phyloP scores from a whole-genome alignment of 2,113 vertebrate genomes.

The Stegastes partitus region DNA sequence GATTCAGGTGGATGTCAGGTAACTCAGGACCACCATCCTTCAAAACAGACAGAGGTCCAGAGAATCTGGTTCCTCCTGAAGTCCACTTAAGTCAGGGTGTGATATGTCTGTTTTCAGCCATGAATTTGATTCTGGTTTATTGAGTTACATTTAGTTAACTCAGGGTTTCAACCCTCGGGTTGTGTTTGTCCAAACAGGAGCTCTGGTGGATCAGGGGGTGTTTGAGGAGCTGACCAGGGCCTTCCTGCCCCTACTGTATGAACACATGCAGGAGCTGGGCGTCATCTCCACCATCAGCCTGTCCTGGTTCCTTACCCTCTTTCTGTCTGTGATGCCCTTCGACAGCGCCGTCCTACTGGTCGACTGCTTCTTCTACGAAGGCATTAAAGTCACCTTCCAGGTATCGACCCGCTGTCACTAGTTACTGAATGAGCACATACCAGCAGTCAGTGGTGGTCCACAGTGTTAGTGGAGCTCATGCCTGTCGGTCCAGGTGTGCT shows the following conservation, averaged over 20 bases:
- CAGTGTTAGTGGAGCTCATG: too few relatives aligned
- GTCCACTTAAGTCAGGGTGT: too few relatives aligned
- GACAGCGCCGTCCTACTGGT: slow-evolving; percentile 95
- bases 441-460: too few relatives aligned
- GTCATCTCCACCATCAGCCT: slow-evolving; percentile 97
- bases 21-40: too few relatives aligned
- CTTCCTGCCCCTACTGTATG: slow-evolving; percentile 91
- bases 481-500: background rate
- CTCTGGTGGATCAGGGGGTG: slow-evolving; percentile 96
- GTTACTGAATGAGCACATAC: background rate
- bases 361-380: slow-evolving; percentile 98
- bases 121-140: too few relatives aligned
- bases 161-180: background rate
- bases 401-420: slow-evolving; percentile 20
- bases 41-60: too few relatives aligned
- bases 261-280: slow-evolving; percentile 96
- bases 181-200: slow-evolving; percentile 82
- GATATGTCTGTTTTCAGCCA: too few relatives aligned
- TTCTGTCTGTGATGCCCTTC: slow-evolving; percentile 98
- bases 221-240: slow-evolving; percentile 95
- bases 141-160: too few relatives aligned
- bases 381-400: slow-evolving; percentile 96
- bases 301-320: slow-evolving; percentile 98
- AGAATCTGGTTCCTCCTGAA: too few relatives aligned
- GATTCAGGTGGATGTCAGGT: too few relatives aligned